phyloP scores from a whole-genome alignment of 2,888 invertebrate species.

The Dynastes maya region DNA sequence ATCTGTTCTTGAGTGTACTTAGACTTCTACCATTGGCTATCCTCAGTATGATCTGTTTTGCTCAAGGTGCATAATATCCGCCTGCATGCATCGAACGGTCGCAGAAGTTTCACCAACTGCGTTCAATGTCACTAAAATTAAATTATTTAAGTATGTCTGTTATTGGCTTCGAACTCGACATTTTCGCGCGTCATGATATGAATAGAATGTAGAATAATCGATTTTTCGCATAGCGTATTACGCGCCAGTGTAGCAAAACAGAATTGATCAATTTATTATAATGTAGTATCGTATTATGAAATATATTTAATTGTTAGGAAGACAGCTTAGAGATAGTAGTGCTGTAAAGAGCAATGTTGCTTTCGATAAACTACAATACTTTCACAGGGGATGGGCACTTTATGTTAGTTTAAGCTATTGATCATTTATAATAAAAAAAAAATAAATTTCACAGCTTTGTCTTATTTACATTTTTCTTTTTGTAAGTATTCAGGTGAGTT shows the following conservation, averaged over 20 bases:
- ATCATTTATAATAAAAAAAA: conserved; percentile 70
- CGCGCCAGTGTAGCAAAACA: conserved; percentile 49
- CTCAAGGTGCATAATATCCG: conserved; percentile 48
- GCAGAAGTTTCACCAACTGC: not conserved
- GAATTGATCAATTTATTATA: conserved; percentile 55
- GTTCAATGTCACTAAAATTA: conserved; percentile 4
- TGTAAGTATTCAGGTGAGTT: not conserved
- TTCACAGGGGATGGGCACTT: conserved; percentile 71
- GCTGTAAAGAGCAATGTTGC: conserved; percentile 71
- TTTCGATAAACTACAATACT: conserved; percentile 67
- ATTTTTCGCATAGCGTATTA: conserved; percentile 51
- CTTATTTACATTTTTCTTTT: conserved; percentile 11
- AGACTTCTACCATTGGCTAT: conserved; percentile 62
- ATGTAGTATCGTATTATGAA: conserved; percentile 64
- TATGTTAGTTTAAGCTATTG: conserved; percentile 70
- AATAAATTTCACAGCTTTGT: conserved; percentile 43
- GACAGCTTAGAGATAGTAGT: conserved; percentile 68
- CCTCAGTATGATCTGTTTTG: conserved; percentile 51
- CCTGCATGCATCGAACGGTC: not conserved
- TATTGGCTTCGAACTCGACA: conserved; percentile 23
- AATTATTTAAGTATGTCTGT: conserved; percentile 8
- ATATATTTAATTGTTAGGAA: conserved; percentile 69
- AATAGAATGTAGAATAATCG: not conserved
- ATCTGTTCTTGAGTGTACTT: conserved; percentile 67
- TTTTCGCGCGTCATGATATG: conserved; percentile 28